A percentile compares a stretch with the other conserved stretches of the same genome.
Evolutionary conservation across 2,888 invertebrate genomes (phyloP).

Genomic region (Zaprionus bogoriensis): DNA sequence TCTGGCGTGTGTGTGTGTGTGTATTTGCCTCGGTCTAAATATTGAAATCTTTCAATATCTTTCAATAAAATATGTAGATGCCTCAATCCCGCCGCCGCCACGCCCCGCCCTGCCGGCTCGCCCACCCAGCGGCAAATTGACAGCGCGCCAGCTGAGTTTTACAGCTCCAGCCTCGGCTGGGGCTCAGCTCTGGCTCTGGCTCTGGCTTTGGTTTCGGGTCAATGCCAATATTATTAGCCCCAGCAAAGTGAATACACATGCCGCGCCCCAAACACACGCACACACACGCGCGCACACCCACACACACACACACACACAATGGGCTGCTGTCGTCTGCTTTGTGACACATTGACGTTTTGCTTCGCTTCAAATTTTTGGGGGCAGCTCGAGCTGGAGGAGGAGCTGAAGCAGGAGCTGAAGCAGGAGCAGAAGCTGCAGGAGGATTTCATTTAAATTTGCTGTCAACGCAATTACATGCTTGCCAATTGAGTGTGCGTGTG

Average conservation of each 20-base stretch:
- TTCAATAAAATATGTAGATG: constrained; percentile 79
- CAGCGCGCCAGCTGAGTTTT: constrained; percentile 72
- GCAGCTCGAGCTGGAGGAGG: neutral
- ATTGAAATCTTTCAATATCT: constrained; percentile 75
- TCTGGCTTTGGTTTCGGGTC: constrained; percentile 54
- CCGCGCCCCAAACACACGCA: neutral
- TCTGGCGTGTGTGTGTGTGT: constrained; percentile 7
- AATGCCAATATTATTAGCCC: constrained; percentile 73
- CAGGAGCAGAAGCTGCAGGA: neutral
- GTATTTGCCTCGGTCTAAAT: constrained; percentile 28
- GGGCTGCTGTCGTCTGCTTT: constrained; percentile 59
- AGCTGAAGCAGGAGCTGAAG: neutral
- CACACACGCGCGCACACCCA: constrained; percentile 2
- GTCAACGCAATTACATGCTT: constrained; percentile 72
- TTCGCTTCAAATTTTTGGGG: constrained; percentile 15
- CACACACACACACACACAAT: constrained; percentile 8
- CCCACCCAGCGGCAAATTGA: constrained; percentile 69
- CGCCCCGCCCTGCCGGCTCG: too few species aligned
- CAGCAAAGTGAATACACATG: constrained; percentile 21
- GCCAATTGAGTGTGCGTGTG: constrained; percentile 10
- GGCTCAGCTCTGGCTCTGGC: neutral
- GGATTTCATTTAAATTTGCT: constrained; percentile 79
- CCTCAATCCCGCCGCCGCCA: constrained; percentile 35
- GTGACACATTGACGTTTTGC: constrained; percentile 70
- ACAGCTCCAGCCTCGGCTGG: constrained; percentile 41